Base-by-base conservation (phyloP, 92 coral and sea anemone species). In the Zoanthus sociatus region DNA sequence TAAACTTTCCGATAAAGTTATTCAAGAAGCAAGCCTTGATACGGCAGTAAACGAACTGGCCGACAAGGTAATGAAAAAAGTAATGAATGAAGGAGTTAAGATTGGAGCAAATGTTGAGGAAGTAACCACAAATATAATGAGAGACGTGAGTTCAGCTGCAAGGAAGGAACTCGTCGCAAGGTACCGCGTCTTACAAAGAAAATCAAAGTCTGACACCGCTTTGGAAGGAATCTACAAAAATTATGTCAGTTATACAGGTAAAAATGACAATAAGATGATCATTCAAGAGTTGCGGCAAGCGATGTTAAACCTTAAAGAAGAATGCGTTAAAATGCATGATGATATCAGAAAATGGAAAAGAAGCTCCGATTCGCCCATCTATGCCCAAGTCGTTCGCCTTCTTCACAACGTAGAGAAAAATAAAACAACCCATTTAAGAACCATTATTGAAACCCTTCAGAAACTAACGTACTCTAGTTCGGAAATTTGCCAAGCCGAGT, bases 61-160 rank as follows among this genome's bases (percentile, higher is more conserved):
- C 44, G 26, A 48, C 53, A 81, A 73, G 30, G 85, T 81, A 32
- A 37, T 67, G 44, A 20, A 20, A 7, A 81, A 81, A 54, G 18
- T 81, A 26, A 46, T 64, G 58, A 50, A 81, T 14, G 85, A 81
- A 21, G 85, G 75, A 12, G 61, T 81, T n/a, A 20, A 81, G 11
- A 10, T 12, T 7, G 75, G 85, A 26, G 85, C 63, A 12, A 71
- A 64, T 26, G 56, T 81, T 21, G 75, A 20, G n/a, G 75, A 46
- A 26, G 44, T 67, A 30, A 45, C 85, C 44, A 30, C 21, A 20
- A 67, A 21, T 21, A 42, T 81, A 20, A 67, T 81, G 75, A 74
- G 75, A n/a, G 85, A 81, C 18, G 75, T 81, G 13, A 45, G 50
- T 18, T 11, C 66, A 18, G 85, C 85, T 20, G 85, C 85, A 45